Evolutionary conservation across 2,113 vertebrate species (phyloP).

Genomic region (Zeus faber): DNA sequence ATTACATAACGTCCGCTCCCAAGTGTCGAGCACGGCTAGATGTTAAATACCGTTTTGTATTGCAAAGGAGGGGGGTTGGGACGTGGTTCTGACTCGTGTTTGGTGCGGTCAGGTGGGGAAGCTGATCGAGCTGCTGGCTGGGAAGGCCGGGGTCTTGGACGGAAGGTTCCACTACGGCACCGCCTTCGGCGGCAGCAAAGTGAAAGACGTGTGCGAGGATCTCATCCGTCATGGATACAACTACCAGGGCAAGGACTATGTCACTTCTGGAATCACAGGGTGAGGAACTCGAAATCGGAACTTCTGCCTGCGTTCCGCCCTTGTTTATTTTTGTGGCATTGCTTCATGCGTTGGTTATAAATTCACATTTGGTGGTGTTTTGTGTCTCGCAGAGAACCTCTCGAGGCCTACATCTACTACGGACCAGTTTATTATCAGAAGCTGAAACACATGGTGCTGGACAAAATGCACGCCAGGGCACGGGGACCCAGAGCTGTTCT

Average conservation of each 20-base stretch:
- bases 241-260: slow-evolving; percentile 97
- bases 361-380: background rate
- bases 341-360: too few species aligned
- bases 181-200: slow-evolving; percentile 96
- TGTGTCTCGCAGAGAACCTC: slow-evolving; percentile 80
- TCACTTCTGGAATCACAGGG: slow-evolving; percentile 98
- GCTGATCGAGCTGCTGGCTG: slow-evolving; percentile 92
- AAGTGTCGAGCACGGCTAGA: too few species aligned
- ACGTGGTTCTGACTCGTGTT: too few species aligned
- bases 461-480: slow-evolving; percentile 98
- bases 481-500: slow-evolving; percentile 94
- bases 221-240: slow-evolving; percentile 95
- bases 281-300: slow-evolving; percentile 42
- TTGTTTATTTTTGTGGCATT: too few species aligned
- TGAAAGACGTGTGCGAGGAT: slow-evolving; percentile 98
- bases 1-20: background rate
- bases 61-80: too few species aligned
- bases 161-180: slow-evolving; percentile 97
- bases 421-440: slow-evolving; percentile 99
- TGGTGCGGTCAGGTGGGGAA: slow-evolving; percentile 88
- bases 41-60: too few species aligned
- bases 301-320: too few species aligned
- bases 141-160: slow-evolving; percentile 92
- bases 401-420: slow-evolving; percentile 98
- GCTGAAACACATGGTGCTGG: slow-evolving; percentile 97